Base-by-base conservation (phyloP, 2,113 vertebrate species). In the Lagopus muta region DNA sequence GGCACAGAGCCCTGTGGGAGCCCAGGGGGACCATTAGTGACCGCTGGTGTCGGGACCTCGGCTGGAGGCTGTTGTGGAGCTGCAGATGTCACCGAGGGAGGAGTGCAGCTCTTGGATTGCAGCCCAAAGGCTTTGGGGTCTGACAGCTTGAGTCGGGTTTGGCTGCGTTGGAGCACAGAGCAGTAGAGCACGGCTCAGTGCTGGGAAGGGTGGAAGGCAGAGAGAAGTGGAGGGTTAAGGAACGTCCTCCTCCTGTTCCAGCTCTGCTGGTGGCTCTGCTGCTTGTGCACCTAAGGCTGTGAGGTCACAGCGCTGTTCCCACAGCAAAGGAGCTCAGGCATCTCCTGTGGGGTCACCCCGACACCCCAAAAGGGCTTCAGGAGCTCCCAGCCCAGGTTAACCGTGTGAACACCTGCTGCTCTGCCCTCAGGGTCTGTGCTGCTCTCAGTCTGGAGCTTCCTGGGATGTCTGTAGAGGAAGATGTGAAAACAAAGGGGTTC, bases 41-140 rank as follows among this genome's bases (percentile, higher is more conserved):
- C 2, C 6, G 43, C 72, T 25, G 0, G 83, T 4, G 11, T 17
- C 13, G 2, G 93, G 69, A 73, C 13, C 64, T 54, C 14, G 15
- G 1, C 66, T 69, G 76, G 50, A 6, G 71, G 93, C 78, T 45
- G 28, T 70, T 28, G 77, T 58, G 2, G 48, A 73, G 78, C 12
- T 19, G 57, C 93, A 92, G 92, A 92, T 92, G 85, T 43, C 5
- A 80, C 57, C 88, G 93, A 38, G 86, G 90, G 90, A 42, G 90
- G 92, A 73, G 55, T 22, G 1, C 8, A 3, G 88, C 67, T 52
- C 16, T 32, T 74, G 0, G 20, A 62, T 86, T 24, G 7, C 1
- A 8, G 70, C 69, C 16, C 13, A 22, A 7, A 22, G 72, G 34
- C 40, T 19, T 47, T 0, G 20, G 77, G 58, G 65, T 85, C 36